A percentile compares a stretch with the other conserved stretches of the same genome.
These are phyloP conservation scores for Lamproptera curius DNA, from an alignment of 2,888 invertebrate genomes.

Conservation along the genomic window DNA sequence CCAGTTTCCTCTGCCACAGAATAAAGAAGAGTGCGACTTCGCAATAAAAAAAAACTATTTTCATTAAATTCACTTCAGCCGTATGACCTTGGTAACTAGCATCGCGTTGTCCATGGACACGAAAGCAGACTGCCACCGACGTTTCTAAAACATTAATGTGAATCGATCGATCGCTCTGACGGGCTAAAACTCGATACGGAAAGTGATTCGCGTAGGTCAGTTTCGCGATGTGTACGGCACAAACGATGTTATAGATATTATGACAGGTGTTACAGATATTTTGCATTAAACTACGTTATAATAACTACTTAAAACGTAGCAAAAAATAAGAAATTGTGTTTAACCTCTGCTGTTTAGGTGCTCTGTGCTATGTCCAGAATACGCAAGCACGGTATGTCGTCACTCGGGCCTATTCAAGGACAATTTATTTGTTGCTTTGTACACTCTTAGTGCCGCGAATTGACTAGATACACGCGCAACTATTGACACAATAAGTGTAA, in stretches of 20 bases:
- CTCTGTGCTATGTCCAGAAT: constrained; percentile 19
- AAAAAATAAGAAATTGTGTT: neutral
- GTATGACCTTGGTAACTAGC: no score
- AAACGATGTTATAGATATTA: no score
- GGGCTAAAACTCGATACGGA: no score
- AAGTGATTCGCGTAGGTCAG: no score
- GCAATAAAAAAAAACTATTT: no score
- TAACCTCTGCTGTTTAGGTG: constrained; percentile 8
- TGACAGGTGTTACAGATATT: no score
- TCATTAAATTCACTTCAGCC: no score
- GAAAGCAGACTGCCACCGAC: no score
- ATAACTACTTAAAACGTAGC: neutral
- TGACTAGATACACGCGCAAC: constrained; percentile 25
- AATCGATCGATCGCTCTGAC: no score
- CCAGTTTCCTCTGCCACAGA: constrained; percentile 1
- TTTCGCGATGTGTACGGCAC: no score
- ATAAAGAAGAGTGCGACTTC: neutral
- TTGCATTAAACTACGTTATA: neutral
- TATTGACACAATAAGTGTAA: constrained; percentile 22
- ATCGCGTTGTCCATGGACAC: no score
- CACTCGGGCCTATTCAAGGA: constrained; percentile 28
- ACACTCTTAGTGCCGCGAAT: constrained; percentile 24
- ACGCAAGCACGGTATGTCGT: constrained; percentile 31
- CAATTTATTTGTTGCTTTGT: constrained; percentile 24
- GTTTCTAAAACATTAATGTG: no score